Base-by-base conservation (phyloP, 2,888 invertebrate genomes). In the Microdon myrmicae region DNA sequence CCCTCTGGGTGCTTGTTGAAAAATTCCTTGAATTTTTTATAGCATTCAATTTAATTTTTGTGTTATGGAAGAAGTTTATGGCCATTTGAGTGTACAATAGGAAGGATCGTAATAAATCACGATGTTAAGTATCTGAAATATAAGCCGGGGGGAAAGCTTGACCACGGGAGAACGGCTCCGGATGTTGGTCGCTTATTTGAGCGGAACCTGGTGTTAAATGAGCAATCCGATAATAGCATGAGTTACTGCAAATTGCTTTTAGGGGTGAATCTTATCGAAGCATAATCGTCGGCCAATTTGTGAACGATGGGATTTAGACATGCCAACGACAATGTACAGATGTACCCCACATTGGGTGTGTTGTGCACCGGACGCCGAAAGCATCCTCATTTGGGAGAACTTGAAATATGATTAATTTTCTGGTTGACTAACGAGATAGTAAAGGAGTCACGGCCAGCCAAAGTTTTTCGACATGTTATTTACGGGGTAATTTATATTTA, bases 61-160 rank as follows among this genome's bases (percentile, higher is more conserved):
- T 19, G 16, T 34, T 19, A 34, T 34, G 34, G 34, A 19, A 13
- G 19, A 34, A 34, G n/a, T 34, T 34, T 34, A 19, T 56, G 49
- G 55, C 56, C 39, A 61, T 56, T 51, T 49, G 61, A 61, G 56
- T 55, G 61, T 61, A 39, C 56, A 41, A 49, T 45, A 56, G 56
- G 56, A 48, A 39, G 51, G 51, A 56, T 44, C 45, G 39, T 45
- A 61, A 61, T 61, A 61, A 56, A 61, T 61, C 39, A 41, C 29
- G 17, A 25, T 25, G 28, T 49, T 35, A 35, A 49, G 44, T 48
- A 35, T 44, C 12, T 12, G 39, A 56, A 49, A 56, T 61, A 61
- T 56, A 56, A 61, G 43, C 9, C 8, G 13, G 20, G 20, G 1
- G 4, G 23, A 16, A 7, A 8, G 22, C 31, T 44, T 26, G 6